Evolutionary conservation across 2,797 vertebrate species (phyloP).

Genomic region (Dipus sagitta): DNA sequence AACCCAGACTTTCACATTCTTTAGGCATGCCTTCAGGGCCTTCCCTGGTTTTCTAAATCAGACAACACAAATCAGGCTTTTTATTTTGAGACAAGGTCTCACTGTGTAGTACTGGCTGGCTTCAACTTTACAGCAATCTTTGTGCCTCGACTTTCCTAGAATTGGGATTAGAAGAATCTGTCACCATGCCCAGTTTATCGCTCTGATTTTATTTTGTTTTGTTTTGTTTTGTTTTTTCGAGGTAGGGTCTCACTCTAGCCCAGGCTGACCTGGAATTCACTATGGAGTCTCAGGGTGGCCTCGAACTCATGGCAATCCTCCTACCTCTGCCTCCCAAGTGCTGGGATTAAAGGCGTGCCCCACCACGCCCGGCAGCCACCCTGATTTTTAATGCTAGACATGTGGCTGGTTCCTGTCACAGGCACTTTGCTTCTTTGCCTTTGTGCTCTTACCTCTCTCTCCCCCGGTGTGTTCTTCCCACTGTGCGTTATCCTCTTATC

Average conservation of each 20-base stretch:
- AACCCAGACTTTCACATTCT: slow-evolving; percentile 14
- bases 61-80: neutral
- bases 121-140: neutral
- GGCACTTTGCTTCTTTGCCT: neutral
- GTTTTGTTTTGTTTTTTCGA: no score
- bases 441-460: neutral
- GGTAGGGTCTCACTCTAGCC: no score
- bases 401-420: neutral
- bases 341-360: no score
- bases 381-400: neutral
- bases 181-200: neutral
- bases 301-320: no score
- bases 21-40: neutral
- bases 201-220: no score
- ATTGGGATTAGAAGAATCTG: neutral
- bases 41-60: neutral
- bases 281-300: no score
- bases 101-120: neutral
- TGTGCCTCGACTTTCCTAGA: neutral
- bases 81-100: neutral
- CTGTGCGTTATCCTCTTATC: neutral
- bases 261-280: no score
- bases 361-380: no score
- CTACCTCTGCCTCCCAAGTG: no score
- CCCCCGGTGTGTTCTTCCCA: neutral